Evolutionary conservation across 2,888 invertebrate species (phyloP).

Genomic region (Cryptocephalus moraei): DNA sequence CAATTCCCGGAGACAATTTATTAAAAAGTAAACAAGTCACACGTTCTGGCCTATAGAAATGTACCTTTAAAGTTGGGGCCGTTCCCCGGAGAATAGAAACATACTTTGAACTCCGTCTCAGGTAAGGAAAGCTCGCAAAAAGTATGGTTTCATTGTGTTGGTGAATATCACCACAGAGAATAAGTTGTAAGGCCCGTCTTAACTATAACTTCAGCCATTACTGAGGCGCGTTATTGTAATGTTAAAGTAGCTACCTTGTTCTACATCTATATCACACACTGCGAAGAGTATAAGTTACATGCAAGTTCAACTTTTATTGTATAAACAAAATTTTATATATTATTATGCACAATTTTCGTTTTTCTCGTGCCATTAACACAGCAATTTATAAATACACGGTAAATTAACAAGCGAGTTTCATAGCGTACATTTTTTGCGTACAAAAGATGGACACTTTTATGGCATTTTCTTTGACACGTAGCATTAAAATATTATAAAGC

Average conservation of each 20-base stretch:
- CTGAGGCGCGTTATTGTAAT: constrained; percentile 33
- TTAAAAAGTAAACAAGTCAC: constrained; percentile 18
- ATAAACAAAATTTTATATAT: no score
- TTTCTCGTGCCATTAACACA: no score
- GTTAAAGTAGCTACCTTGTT: constrained; percentile 1
- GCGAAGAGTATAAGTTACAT: no score
- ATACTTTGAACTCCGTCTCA: constrained; percentile 11
- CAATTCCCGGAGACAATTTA: background rate
- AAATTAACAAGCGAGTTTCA: no score
- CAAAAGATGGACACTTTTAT: no score
- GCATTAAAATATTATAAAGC: no score
- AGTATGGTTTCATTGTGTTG: constrained; percentile 32
- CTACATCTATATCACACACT: no score
- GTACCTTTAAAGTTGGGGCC: constrained; percentile 23
- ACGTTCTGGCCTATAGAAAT: constrained; percentile 21
- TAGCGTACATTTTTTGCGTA: no score
- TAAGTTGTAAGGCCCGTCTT: constrained; percentile 33
- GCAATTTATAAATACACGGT: no score
- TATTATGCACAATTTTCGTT: no score
- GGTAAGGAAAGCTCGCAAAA: constrained; percentile 30
- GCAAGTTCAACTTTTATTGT: no score
- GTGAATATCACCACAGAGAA: constrained; percentile 35
- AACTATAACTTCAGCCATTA: constrained; percentile 37
- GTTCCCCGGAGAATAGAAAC: constrained; percentile 30
- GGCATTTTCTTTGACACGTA: no score